Percentiles rank a stretch among this genome's conserved stretches.
phyloP scores from a whole-genome alignment of 1,140 invertebrate genomes.

The Danaus melanippus region DNA sequence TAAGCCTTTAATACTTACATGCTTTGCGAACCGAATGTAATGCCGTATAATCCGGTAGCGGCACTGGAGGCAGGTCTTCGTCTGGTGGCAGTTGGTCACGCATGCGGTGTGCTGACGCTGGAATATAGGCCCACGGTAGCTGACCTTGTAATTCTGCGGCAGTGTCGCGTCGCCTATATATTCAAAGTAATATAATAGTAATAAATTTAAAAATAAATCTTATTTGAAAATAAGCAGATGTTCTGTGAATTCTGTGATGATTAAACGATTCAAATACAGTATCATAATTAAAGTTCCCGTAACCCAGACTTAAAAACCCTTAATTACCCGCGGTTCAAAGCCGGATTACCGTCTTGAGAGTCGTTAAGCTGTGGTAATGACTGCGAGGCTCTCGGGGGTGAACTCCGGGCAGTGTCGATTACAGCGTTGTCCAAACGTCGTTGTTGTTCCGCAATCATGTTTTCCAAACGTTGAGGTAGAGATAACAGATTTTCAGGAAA shows the following conservation, averaged over 20 bases:
- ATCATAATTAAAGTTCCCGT: no score
- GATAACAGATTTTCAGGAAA: conserved; percentile 47
- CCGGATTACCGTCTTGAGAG: conserved; percentile 10
- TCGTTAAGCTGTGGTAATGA: conserved; percentile 38
- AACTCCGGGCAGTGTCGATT: conserved; percentile 36
- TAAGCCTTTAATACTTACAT: conserved; percentile 30
- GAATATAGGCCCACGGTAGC: conserved; percentile 55
- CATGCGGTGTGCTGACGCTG: conserved; percentile 40
- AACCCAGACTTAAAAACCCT: conserved; percentile 2
- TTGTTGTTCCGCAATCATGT: conserved; percentile 50
- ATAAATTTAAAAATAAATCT: background rate
- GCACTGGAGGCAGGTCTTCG: conserved; percentile 55
- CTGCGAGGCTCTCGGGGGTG: conserved; percentile 31
- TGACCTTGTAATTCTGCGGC: conserved; percentile 44
- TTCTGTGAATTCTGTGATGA: no score
- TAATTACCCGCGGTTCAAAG: conserved; percentile 16
- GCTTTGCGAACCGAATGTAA: conserved; percentile 42
- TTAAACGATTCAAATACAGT: no score
- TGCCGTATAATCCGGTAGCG: conserved; percentile 52
- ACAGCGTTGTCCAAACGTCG: conserved; percentile 33
- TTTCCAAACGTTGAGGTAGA: conserved; percentile 45
- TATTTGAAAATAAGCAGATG: no score
- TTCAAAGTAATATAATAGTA: background rate
- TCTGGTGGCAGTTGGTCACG: conserved; percentile 48
- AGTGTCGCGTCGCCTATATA: conserved; percentile 29